Conservation (phyloP, 2,113 vertebrate species). For the Phylloscopus trochilus region DNA sequence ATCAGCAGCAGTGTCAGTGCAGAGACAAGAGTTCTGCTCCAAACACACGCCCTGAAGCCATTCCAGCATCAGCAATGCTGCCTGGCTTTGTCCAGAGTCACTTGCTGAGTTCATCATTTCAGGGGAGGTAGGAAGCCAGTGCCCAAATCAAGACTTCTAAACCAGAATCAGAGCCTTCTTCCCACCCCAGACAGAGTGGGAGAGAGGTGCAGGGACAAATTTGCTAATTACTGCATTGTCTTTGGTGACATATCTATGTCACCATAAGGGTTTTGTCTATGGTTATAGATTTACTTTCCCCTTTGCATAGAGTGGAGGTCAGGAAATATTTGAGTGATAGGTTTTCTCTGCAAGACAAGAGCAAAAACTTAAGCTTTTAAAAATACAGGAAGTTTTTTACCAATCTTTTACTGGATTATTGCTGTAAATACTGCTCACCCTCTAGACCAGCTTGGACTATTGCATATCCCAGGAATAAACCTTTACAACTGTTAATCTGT, state of each 20-base stretch:
- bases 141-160: not conserved
- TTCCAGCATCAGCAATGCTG: not conserved
- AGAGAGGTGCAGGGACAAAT: not conserved
- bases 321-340: not conserved
- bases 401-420: not conserved
- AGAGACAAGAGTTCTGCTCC: not conserved
- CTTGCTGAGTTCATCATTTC: not conserved
- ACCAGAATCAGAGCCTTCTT: not conserved
- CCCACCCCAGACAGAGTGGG: not conserved
- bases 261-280: not conserved
- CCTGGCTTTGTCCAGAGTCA: not conserved
- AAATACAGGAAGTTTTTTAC: not conserved
- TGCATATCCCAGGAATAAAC: not conserved
- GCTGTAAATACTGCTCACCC: not conserved
- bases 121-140: not conserved
- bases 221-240: no score
- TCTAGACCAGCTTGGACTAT: not conserved
- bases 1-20: not conserved
- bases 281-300: conserved; percentile 36
- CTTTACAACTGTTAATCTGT: not conserved
- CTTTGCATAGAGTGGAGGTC: conserved; percentile 1
- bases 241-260: not conserved
- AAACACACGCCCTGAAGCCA: not conserved
- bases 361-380: not conserved
- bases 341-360: not conserved